phyloP scores from a whole-genome alignment of 2,888 invertebrate species.

The Drosophila peninsularis region DNA sequence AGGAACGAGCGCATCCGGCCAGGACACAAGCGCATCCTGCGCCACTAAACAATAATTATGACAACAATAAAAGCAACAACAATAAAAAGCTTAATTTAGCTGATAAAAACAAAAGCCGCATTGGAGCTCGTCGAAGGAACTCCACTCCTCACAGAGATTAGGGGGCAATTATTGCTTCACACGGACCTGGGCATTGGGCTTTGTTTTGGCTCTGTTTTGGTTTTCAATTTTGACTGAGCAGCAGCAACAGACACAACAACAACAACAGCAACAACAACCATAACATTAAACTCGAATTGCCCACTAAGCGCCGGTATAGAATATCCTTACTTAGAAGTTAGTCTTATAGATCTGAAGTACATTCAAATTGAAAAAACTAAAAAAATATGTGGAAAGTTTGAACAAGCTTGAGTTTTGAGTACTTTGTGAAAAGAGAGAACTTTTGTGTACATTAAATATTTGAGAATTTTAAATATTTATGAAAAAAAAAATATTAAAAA shows the following conservation, averaged over 20 bases:
- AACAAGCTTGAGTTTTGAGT: neutral
- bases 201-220: conserved; percentile 72
- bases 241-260: conserved; percentile 14
- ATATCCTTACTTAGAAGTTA: conserved; percentile 67
- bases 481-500: no score
- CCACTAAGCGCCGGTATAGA: conserved; percentile 75
- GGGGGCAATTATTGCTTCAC: conserved; percentile 81
- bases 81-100: conserved; percentile 38
- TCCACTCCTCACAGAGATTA: conserved; percentile 53
- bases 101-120: conserved; percentile 41
- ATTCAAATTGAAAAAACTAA: neutral
- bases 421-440: neutral
- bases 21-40: conserved; percentile 65
- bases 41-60: conserved; percentile 81
- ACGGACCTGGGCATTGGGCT: conserved; percentile 46
- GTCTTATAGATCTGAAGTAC: conserved; percentile 2
- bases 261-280: conserved; percentile 6
- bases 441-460: no score
- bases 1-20: conserved; percentile 48
- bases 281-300: conserved; percentile 29
- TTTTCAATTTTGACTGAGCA: conserved; percentile 60
- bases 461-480: no score
- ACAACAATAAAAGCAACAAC: conserved; percentile 71
- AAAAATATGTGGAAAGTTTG: neutral
- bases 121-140: conserved; percentile 3